phyloP scores from a whole-genome alignment of 2,888 invertebrate genomes.

The Sphaerophoria rueppellii region DNA sequence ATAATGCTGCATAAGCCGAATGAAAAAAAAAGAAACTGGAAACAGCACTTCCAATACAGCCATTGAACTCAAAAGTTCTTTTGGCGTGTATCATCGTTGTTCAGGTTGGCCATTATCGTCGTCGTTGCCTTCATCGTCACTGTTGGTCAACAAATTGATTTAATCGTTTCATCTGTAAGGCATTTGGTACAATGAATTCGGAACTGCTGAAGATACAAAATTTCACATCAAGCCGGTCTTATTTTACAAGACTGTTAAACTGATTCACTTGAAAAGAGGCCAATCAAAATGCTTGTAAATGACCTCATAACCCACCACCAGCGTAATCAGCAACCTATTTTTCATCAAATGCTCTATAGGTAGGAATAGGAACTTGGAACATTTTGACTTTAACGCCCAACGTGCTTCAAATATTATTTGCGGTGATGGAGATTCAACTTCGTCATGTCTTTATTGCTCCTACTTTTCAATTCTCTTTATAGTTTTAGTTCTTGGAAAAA shows the following conservation, averaged over 20 bases:
- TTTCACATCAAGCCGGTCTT: too few species aligned
- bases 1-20: constrained; percentile 20
- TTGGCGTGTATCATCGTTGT: background rate
- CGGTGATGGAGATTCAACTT: constrained; percentile 5
- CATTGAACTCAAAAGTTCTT: constrained; percentile 51
- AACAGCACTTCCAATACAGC: constrained; percentile 21
- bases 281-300: too few species aligned
- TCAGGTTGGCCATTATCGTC: constrained; percentile 11
- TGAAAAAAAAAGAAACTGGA: background rate
- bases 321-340: too few species aligned
- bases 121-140: constrained; percentile 12
- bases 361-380: constrained; percentile 13
- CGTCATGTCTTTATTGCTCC: constrained; percentile 23
- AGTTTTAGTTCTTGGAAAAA: constrained; percentile 34
- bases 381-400: constrained; percentile 58
- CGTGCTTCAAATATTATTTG: constrained; percentile 46
- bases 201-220: background rate
- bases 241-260: too few species aligned
- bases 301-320: too few species aligned
- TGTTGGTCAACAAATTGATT: background rate
- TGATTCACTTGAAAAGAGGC: too few species aligned
- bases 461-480: constrained; percentile 49
- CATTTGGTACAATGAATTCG: background rate
- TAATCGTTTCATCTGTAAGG: background rate
- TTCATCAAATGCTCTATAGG: too few species aligned